Conservation (phyloP, 2,113 vertebrate species). For the Gnathonemus echidnorhynchus region DNA sequence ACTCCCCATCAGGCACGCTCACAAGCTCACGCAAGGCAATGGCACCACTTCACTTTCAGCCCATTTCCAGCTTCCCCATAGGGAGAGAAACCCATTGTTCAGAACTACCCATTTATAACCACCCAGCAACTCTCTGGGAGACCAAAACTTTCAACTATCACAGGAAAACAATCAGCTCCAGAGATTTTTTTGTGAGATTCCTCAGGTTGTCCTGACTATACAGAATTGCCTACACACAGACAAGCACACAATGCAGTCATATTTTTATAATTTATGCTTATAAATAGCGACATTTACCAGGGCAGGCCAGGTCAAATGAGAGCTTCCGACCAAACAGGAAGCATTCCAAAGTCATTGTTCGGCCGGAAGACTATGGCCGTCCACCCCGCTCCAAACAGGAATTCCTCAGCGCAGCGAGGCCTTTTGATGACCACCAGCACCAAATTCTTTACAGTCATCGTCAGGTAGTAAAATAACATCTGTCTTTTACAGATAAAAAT, state of each 20-base stretch:
- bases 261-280: neutral
- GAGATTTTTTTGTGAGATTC: neutral
- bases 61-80: neutral
- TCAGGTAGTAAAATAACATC: neutral
- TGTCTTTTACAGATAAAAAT: conserved; percentile 1
- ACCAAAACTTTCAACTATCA: neutral
- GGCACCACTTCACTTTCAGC: neutral
- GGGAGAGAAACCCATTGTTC: neutral
- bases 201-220: neutral
- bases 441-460: neutral
- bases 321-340: conserved; percentile 3
- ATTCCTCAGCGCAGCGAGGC: neutral
- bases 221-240: neutral
- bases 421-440: neutral
- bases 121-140: neutral
- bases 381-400: neutral
- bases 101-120: neutral
- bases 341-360: neutral
- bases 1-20: neutral
- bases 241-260: neutral
- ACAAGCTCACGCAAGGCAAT: neutral
- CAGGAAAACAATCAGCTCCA: neutral
- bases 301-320: neutral
- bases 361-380: neutral
- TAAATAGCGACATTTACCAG: neutral